phyloP scores from a whole-genome alignment of 2,888 invertebrate species.

The Mylabris sibirica region DNA sequence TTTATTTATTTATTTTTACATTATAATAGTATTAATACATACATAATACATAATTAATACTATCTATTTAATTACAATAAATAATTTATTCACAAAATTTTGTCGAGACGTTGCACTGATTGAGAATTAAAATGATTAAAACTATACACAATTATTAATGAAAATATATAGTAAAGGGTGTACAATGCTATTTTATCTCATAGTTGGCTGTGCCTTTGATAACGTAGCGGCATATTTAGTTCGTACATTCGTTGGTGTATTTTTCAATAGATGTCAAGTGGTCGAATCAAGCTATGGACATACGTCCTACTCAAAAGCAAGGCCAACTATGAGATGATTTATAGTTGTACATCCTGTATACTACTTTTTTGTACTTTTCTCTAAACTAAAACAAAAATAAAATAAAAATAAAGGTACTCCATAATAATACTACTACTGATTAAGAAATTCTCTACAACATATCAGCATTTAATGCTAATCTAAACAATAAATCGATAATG shows the following conservation, averaged over 20 bases:
- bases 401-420: slow-evolving; percentile 32
- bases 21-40: slow-evolving; percentile 22
- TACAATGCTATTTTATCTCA: no score
- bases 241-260: no score
- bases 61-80: slow-evolving; percentile 25
- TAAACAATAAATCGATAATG: background rate
- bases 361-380: slow-evolving; percentile 28
- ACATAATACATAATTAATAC: slow-evolving; percentile 18
- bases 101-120: background rate
- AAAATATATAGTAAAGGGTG: slow-evolving; percentile 25
- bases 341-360: no score
- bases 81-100: slow-evolving; percentile 31
- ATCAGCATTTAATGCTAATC: slow-evolving; percentile 20
- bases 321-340: no score
- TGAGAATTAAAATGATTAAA: slow-evolving; percentile 9
- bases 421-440: slow-evolving; percentile 26
- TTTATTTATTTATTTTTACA: slow-evolving; percentile 20
- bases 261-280: no score
- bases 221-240: no score
- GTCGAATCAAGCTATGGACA: no score
- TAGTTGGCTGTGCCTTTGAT: no score
- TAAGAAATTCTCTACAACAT: no score
- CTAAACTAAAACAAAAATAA: slow-evolving; percentile 16
- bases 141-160: slow-evolving; percentile 26
- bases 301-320: no score